Evolutionary conservation across 2,797 vertebrate genomes (phyloP).

Genomic region (Macrochelys suwanniensis): DNA sequence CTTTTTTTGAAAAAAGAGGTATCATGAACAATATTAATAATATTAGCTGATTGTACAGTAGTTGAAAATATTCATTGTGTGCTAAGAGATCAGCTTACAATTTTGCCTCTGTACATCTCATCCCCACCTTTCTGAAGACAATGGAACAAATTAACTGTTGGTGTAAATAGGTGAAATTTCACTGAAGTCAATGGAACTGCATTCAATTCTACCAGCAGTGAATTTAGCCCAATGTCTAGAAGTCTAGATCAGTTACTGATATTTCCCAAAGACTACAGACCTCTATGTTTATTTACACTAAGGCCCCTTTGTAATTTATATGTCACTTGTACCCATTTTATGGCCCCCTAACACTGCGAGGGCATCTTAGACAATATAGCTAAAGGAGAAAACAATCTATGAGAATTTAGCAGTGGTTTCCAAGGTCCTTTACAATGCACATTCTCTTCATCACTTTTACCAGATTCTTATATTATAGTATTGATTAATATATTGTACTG

Average conservation of each 20-base stretch:
- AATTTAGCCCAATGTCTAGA: not conserved
- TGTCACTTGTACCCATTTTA: constrained; percentile 39
- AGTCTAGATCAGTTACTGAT: not conserved
- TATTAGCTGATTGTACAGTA: not conserved
- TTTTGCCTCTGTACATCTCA: not conserved
- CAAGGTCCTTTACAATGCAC: not conserved
- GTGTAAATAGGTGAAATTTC: not conserved
- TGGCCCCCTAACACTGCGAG: not conserved
- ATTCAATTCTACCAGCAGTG: not conserved
- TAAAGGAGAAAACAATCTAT: constrained; percentile 55
- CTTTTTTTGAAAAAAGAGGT: not conserved
- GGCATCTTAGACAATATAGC: constrained; percentile 23
- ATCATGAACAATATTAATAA: not conserved
- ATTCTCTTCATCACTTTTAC: constrained; percentile 27
- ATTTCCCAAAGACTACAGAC: not conserved
- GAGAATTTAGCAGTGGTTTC: constrained; percentile 30
- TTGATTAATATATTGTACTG: constrained; percentile 30
- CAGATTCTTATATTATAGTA: not conserved
- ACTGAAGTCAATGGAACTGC: not conserved
- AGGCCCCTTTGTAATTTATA: constrained; percentile 28
- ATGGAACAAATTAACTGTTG: not conserved
- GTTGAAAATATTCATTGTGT: not conserved
- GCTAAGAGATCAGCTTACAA: not conserved
- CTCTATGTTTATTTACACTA: constrained; percentile 16
- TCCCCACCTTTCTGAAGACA: not conserved